phyloP scores from a whole-genome alignment of 2,797 vertebrate genomes.

The Botia kubotai region DNA sequence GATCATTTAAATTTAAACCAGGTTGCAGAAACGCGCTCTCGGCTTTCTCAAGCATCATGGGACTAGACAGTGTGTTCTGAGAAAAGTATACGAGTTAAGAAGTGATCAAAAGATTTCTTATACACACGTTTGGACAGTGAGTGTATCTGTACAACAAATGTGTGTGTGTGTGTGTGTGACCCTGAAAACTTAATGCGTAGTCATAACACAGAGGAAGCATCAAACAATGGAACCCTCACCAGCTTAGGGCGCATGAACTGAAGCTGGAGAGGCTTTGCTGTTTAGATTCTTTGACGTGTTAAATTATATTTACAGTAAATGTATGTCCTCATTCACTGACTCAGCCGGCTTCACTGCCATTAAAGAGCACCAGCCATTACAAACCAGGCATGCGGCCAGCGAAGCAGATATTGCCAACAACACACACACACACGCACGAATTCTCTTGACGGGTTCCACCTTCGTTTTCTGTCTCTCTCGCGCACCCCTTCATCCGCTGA shows the following conservation, averaged over 20 bases:
- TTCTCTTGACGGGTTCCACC: not conserved
- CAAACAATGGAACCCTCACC: conserved; percentile 12
- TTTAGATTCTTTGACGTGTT: not conserved
- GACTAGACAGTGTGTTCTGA: not conserved
- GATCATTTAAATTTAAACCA: not conserved
- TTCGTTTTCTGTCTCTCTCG: not conserved
- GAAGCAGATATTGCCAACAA: conserved; percentile 13
- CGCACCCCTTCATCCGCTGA: conserved; percentile 15
- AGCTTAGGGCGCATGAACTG: not conserved
- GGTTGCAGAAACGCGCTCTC: not conserved
- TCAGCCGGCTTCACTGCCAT: conserved; percentile 9
- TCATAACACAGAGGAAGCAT: conserved; percentile 51
- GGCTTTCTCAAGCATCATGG: not conserved
- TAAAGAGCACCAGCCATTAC: conserved; percentile 10
- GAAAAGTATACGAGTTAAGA: not conserved
- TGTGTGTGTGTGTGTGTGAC: conserved; percentile 39
- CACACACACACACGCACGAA: not conserved
- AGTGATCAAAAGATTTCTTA: not conserved
- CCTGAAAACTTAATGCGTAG: conserved; percentile 51
- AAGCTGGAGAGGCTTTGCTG: not conserved
- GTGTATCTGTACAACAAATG: not conserved
- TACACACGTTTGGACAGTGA: not conserved
- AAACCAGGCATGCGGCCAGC: conserved; percentile 38
- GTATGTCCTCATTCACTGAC: conserved; percentile 29
- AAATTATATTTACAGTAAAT: conserved; percentile 40